phyloP scores from a whole-genome alignment of 1,140 invertebrate genomes.

The Tetragnatha versicolor region DNA sequence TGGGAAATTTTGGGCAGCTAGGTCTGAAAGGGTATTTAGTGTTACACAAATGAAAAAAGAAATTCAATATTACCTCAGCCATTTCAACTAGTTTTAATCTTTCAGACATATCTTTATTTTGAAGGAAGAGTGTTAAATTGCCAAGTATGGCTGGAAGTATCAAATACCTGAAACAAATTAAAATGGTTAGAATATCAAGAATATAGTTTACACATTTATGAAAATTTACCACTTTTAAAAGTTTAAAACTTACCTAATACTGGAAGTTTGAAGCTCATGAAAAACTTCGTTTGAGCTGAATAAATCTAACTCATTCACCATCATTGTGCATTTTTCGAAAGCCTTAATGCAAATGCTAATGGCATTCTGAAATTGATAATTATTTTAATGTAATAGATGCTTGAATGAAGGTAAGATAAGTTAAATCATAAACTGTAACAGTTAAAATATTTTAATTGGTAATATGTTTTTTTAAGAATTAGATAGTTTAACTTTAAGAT shows the following conservation, averaged over 20 bases:
- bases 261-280: slow-evolving; percentile 84
- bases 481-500: no score
- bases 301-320: slow-evolving; percentile 79
- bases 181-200: no score
- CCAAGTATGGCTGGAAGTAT: slow-evolving; percentile 84
- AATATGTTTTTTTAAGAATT: no score
- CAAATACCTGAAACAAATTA: slow-evolving; percentile 68
- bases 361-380: slow-evolving; percentile 68
- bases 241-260: slow-evolving; percentile 71
- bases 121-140: slow-evolving; percentile 71
- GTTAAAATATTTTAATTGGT: no score
- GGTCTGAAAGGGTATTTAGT: no score
- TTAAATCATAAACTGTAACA: no score
- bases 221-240: neutral
- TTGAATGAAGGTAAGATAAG: no score
- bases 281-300: slow-evolving; percentile 88
- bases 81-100: neutral
- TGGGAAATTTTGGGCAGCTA: no score
- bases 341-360: slow-evolving; percentile 75
- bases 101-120: slow-evolving; percentile 13
- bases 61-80: slow-evolving; percentile 17
- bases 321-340: slow-evolving; percentile 78
- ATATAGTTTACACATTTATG: neutral
- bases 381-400: no score
- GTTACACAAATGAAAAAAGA: no score